These are phyloP conservation scores for Scaptomyza cyrtandrae DNA, from an alignment of 2,888 invertebrate genomes.

Conservation along the genomic window DNA sequence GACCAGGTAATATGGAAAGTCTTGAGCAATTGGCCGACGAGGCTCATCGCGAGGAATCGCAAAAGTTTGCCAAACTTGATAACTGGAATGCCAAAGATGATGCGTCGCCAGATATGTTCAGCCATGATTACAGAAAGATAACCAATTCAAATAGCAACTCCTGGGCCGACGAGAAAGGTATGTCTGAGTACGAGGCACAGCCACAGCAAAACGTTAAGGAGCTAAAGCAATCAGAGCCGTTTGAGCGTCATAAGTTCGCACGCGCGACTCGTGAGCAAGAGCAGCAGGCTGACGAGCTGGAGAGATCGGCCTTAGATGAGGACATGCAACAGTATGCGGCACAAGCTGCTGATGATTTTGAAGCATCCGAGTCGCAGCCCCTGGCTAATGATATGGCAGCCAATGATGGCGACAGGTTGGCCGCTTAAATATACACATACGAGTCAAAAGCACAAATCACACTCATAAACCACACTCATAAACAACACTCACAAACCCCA, in stretches of 20 bases:
- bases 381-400: slow-evolving; percentile 24
- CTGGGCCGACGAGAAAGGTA: slow-evolving; percentile 3
- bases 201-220: slow-evolving; percentile 10
- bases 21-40: slow-evolving; percentile 32
- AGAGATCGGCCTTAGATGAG: slow-evolving; percentile 10
- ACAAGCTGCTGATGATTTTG: slow-evolving; percentile 18
- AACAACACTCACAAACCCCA: neutral
- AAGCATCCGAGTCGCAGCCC: slow-evolving; percentile 12
- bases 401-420: slow-evolving; percentile 61
- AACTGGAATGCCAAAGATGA: slow-evolving; percentile 30
- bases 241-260: slow-evolving; percentile 26
- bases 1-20: slow-evolving; percentile 13
- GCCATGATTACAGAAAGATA: slow-evolving; percentile 33
- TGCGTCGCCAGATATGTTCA: slow-evolving; percentile 13
- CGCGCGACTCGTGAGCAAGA: slow-evolving; percentile 7
- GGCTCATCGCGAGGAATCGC: slow-evolving; percentile 13
- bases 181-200: slow-evolving; percentile 14
- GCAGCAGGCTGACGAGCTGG: slow-evolving; percentile 6
- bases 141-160: neutral
- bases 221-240: slow-evolving; percentile 7
- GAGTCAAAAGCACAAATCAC: neutral
- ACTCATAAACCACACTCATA: neutral
- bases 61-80: slow-evolving; percentile 20
- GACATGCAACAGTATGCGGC: slow-evolving; percentile 10
- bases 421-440: slow-evolving; percentile 13